Base-by-base conservation (phyloP, 2,888 invertebrate genomes). In the Desoria tigrina region DNA sequence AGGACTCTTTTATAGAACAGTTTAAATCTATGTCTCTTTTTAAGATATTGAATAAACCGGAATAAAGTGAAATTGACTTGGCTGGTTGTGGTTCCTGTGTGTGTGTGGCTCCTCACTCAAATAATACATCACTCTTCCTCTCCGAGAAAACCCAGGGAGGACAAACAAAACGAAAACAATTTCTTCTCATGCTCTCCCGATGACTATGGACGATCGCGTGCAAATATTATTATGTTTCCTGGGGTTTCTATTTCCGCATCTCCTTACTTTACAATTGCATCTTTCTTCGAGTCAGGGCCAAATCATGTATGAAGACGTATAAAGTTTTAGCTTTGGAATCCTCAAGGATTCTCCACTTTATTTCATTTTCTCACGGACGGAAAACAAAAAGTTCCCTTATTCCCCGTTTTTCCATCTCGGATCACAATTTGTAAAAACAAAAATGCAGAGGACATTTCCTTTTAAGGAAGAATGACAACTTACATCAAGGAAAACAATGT, bases 231-330 rank as follows among this genome's bases (percentile, higher is more conserved):
- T 23, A 27, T 45, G 45, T 49, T 37, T 39, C 56, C 42, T 57
- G 56, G 21, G 56, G 56, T 42, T 57, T 57, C 42, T 37, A 57
- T 57, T 57, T 57, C 56, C 56, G 65, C 61, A 61, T 61, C 61
- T 49, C 55, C 49, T 57, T 61, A 21, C 45, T 45, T 45, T 21
- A 45, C 45, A 21, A 45, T 45, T 16, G n/a, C 45, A 45, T 45
- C 45, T 21, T 16, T 45, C n/a, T n/a, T n/a, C 6, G 16, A 45
- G 45, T 45, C n/a, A 45, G 45, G 6, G 16, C 16, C n/a, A 16
- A 18, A 18, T 45, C 45, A 45, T 45, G 45, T 16, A 45, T 18
- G 16, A 45, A 45, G 21, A 45, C 16, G 45, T 18, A 45, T 45
- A 21, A 45, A 45, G 16, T 16, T n/a, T n/a, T n/a, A n/a, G n/a